These are phyloP conservation scores for Thaumatotibia leucotreta DNA, from an alignment of 1,140 invertebrate genomes.

Conservation along the genomic window DNA sequence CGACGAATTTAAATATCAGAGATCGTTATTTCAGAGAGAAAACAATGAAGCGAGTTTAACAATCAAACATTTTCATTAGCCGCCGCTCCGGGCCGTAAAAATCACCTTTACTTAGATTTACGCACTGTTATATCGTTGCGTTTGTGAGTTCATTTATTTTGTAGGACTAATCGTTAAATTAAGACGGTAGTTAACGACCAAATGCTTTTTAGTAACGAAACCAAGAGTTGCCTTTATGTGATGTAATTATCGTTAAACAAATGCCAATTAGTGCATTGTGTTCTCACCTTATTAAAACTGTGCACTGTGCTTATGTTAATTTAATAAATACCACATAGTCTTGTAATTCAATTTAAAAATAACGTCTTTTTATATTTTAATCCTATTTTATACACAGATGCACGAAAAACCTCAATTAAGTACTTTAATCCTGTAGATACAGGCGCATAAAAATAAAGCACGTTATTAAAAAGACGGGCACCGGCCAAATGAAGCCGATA, in stretches of 20 bases:
- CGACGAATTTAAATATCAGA: constrained; percentile 25
- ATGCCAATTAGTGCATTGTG: not conserved
- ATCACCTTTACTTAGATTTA: constrained; percentile 46
- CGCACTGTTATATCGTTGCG: constrained; percentile 38
- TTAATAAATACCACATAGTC: not conserved
- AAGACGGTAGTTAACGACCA: not conserved
- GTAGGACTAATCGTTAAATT: constrained; percentile 41
- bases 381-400: constrained; percentile 35
- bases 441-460: constrained; percentile 66
- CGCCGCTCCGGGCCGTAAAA: constrained; percentile 36
- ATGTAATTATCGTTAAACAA: not conserved
- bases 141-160: constrained; percentile 48
- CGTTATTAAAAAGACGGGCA: constrained; percentile 64
- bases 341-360: not conserved
- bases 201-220: not conserved
- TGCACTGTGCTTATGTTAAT: not conserved
- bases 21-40: constrained; percentile 49
- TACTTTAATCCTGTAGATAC: constrained; percentile 52
- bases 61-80: constrained; percentile 63
- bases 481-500: constrained; percentile 60
- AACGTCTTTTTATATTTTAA: constrained; percentile 17
- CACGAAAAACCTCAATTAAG: constrained; percentile 57
- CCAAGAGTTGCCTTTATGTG: not conserved
- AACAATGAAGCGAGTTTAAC: constrained; percentile 59
- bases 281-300: not conserved